Conservation (phyloP, 2,113 vertebrate species). For the Toxotes chatareus region DNA sequence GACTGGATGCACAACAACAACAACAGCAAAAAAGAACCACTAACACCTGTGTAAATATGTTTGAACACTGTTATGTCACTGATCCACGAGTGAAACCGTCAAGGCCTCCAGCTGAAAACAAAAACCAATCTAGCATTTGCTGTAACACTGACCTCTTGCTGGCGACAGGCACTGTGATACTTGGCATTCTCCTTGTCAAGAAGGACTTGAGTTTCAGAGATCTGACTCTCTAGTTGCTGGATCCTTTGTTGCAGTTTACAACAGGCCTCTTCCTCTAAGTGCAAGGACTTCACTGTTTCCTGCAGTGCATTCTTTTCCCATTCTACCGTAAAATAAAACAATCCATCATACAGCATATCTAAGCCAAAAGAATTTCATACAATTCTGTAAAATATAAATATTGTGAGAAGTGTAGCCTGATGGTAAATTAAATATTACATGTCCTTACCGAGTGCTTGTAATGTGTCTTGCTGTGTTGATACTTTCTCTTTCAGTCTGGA, state of each 20-base stretch:
- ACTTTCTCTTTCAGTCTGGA: conserved; percentile 82
- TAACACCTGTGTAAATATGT: not conserved
- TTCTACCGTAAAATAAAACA: conserved; percentile 63
- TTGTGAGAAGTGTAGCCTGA: not conserved
- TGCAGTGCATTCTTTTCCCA: conserved; percentile 75
- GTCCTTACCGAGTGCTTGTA: conserved; percentile 85
- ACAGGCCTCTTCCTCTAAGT: conserved; percentile 69
- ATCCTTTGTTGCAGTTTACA: conserved; percentile 83
- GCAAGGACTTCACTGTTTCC: conserved; percentile 76
- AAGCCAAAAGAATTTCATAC: not conserved
- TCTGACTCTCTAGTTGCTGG: conserved; percentile 79
- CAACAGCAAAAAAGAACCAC: not conserved
- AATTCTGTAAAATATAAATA: not conserved
- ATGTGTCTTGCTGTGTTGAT: conserved; percentile 73
- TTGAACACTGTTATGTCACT: not conserved
- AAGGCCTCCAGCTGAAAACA: conserved; percentile 2
- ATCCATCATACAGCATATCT: not conserved
- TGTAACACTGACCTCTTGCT: conserved; percentile 87
- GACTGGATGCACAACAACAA: conserved; percentile 80
- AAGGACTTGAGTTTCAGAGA: conserved; percentile 78
- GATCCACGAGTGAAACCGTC: not conserved
- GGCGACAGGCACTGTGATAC: conserved; percentile 85
- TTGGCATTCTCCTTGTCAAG: conserved; percentile 91
- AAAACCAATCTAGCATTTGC: not conserved
- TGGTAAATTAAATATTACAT: not conserved